Percentiles rank a stretch among this genome's conserved stretches.
Conservation (phyloP, 2,797 vertebrate genomes). For the Nyctibius grandis region DNA sequence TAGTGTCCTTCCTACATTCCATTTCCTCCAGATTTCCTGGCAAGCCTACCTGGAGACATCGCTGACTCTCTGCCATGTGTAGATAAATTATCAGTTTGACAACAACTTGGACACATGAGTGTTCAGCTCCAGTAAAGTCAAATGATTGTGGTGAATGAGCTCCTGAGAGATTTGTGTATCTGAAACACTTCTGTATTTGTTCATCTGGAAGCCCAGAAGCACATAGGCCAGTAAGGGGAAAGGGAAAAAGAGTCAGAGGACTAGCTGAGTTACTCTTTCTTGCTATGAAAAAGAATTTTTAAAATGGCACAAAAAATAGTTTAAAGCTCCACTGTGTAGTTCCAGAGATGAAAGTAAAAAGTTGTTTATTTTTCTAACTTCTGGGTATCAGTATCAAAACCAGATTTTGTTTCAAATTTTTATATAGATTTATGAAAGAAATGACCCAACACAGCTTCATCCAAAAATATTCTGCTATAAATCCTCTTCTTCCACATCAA, state of each 20-base stretch:
- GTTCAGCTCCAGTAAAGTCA: background rate
- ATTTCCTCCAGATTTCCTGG: background rate
- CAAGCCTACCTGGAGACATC: background rate
- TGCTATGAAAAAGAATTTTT: background rate
- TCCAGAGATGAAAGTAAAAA: background rate
- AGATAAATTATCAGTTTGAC: slow-evolving; percentile 31
- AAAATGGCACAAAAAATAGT: background rate
- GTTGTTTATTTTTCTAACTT: background rate
- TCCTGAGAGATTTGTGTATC: background rate
- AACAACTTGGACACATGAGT: background rate
- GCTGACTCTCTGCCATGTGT: background rate
- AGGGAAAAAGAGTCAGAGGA: background rate
- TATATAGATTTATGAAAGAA: background rate
- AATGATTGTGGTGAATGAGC: background rate
- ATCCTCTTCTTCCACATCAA: background rate
- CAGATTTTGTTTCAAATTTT: background rate
- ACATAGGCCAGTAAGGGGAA: background rate
- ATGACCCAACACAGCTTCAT: background rate
- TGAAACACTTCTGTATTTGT: slow-evolving; percentile 13
- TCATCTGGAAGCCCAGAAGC: background rate
- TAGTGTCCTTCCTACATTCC: background rate
- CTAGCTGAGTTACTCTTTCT: background rate
- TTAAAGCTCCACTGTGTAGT: background rate
- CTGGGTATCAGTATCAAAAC: background rate
- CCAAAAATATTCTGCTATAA: background rate